These are phyloP conservation scores for Cyphomyrus discorhynchus DNA, from an alignment of 2,113 vertebrate genomes.

Conservation along the genomic window DNA sequence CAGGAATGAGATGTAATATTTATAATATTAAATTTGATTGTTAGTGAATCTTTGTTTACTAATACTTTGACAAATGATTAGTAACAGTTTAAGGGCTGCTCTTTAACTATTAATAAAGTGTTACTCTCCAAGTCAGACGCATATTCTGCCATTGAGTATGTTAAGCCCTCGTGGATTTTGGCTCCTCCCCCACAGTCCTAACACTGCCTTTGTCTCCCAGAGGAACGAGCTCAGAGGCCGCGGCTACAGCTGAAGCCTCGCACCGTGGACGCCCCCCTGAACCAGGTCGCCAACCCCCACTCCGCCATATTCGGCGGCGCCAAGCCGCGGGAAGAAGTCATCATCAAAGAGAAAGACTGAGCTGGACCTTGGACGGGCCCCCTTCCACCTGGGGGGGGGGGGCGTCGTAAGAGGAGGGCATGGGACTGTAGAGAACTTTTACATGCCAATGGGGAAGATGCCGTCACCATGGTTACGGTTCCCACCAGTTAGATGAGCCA, in stretches of 20 bases:
- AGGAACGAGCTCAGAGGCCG: constrained; percentile 92
- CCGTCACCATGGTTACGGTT: constrained; percentile 63
- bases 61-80: background rate
- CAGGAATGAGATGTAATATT: background rate
- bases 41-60: background rate
- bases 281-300: constrained; percentile 98
- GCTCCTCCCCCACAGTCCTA: background rate
- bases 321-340: constrained; percentile 91
- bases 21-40: background rate
- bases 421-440: constrained; percentile 24
- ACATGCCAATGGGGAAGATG: constrained; percentile 53
- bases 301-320: constrained; percentile 97
- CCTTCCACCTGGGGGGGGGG: background rate
- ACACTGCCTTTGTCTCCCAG: constrained; percentile 48
- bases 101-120: background rate
- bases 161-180: background rate
- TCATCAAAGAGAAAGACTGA: constrained; percentile 78
- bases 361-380: constrained; percentile 23
- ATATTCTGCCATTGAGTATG: background rate
- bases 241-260: constrained; percentile 94
- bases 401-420: background rate
- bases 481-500: constrained; percentile 64
- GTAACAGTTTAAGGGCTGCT: background rate
- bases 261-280: constrained; percentile 87
- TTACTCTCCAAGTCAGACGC: background rate